These are phyloP conservation scores for Phyllotreta striolata DNA, from an alignment of 2,888 invertebrate genomes.

Conservation along the genomic window DNA sequence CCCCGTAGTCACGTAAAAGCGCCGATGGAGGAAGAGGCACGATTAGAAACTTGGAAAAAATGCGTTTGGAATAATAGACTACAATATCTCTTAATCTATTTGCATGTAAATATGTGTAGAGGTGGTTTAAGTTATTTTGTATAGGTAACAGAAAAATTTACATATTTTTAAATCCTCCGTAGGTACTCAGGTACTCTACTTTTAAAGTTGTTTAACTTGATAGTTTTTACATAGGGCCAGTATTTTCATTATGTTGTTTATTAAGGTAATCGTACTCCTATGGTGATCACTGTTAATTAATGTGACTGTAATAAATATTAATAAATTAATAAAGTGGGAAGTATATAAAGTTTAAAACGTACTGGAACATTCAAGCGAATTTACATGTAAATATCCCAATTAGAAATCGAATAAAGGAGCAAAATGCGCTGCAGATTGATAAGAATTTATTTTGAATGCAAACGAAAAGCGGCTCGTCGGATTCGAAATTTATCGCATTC, in stretches of 20 bases:
- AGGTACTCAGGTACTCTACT: no score
- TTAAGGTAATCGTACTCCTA: background rate
- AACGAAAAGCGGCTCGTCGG: background rate
- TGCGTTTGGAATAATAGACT: conserved; percentile 28
- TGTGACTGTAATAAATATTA: no score
- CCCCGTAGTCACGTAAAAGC: conserved; percentile 26
- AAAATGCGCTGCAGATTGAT: background rate
- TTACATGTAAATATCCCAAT: no score
- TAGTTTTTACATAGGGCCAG: no score
- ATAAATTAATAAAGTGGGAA: no score
- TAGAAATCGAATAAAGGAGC: background rate
- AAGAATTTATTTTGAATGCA: background rate
- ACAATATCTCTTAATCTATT: conserved; percentile 20
- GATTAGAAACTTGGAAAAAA: conserved; percentile 34
- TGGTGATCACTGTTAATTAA: no score
- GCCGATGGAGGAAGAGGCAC: conserved; percentile 29
- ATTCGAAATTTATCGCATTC: conserved; percentile 3
- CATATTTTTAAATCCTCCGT: background rate
- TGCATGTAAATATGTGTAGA: conserved; percentile 21
- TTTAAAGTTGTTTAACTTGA: no score
- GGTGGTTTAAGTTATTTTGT: conserved; percentile 1
- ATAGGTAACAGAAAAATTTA: background rate
- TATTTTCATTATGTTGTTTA: no score
- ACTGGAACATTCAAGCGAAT: no score
- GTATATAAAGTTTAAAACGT: no score